Percentiles rank a stretch among this genome's conserved stretches.
phyloP scores from a whole-genome alignment of 92 coral and sea anemone species.

The Meandrina meandrites region DNA sequence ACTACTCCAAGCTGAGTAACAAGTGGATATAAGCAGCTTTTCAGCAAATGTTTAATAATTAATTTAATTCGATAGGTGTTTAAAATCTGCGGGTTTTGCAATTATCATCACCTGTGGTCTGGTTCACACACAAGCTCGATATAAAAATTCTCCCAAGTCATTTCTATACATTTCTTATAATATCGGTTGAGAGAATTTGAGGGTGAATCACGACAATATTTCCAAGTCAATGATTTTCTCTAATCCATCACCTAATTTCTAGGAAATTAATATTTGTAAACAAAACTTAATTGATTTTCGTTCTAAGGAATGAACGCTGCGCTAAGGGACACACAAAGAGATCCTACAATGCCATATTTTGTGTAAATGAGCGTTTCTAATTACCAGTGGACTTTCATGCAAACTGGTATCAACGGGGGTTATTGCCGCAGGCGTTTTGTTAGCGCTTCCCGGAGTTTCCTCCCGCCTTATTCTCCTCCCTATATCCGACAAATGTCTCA shows the following conservation, averaged over 20 bases:
- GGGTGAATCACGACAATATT: not conserved
- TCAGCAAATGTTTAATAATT: not conserved
- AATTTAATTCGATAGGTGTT: not conserved
- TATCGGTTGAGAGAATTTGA: not conserved
- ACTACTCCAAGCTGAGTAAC: not conserved
- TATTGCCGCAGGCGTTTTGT: not conserved
- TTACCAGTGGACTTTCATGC: too few relatives aligned
- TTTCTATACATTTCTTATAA: not conserved
- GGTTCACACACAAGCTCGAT: not conserved
- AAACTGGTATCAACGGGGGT: too few relatives aligned
- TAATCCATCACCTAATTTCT: not conserved
- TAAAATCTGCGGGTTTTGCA: not conserved
- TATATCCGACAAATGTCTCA: not conserved
- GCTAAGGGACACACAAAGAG: not conserved
- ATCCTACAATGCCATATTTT: not conserved
- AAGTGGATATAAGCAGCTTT: not conserved
- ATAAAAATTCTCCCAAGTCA: not conserved
- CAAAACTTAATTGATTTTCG: not conserved
- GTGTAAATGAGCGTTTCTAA: not conserved
- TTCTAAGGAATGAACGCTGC: not conserved
- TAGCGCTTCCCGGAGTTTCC: not conserved
- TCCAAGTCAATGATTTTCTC: not conserved
- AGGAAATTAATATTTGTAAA: not conserved
- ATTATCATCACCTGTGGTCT: not conserved
- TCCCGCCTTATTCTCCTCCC: not conserved